Conservation (phyloP, 2,888 invertebrate species). For the Dasypolia templi region DNA sequence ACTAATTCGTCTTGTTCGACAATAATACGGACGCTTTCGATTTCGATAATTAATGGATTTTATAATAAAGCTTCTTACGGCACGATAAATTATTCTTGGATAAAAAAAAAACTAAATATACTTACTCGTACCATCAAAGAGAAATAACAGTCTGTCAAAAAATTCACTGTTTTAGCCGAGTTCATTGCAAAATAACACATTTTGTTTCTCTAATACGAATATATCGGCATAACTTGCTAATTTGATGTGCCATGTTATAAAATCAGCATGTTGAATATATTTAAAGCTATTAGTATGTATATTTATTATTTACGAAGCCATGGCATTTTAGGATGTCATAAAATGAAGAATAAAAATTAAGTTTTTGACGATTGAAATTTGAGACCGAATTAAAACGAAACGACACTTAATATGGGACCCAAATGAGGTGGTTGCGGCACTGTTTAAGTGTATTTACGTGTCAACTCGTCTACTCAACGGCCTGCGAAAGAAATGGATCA, state of each 20-base stretch:
- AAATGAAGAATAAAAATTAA: conserved; percentile 33
- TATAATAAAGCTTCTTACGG: conserved; percentile 66
- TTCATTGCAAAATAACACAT: conserved; percentile 32
- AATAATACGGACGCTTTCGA: conserved; percentile 70
- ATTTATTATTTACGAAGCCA: conserved; percentile 43
- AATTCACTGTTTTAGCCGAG: conserved; percentile 17
- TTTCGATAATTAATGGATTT: conserved; percentile 75
- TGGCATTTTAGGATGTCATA: conserved; percentile 56
- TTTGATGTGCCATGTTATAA: conserved; percentile 39
- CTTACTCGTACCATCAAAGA: conserved; percentile 45
- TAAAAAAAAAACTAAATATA: conserved; percentile 45
- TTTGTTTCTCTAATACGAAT: conserved; percentile 25
- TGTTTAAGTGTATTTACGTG: conserved; percentile 80
- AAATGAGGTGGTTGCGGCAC: conserved; percentile 74
- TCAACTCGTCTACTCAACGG: conserved; percentile 69
- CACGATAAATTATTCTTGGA: conserved; percentile 45
- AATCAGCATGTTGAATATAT: conserved; percentile 39
- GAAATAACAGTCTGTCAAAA: conserved; percentile 52
- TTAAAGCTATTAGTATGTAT: conserved; percentile 32
- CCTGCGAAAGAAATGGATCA: conserved; percentile 69
- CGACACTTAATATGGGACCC: conserved; percentile 73
- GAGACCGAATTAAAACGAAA: conserved; percentile 74
- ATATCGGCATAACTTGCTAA: conserved; percentile 45
- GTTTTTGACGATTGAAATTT: conserved; percentile 69
- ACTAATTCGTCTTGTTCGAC: conserved; percentile 69